Percentiles rank a stretch among this genome's conserved stretches.
phyloP scores from a whole-genome alignment of 2,113 vertebrate species.

The Parus major region DNA sequence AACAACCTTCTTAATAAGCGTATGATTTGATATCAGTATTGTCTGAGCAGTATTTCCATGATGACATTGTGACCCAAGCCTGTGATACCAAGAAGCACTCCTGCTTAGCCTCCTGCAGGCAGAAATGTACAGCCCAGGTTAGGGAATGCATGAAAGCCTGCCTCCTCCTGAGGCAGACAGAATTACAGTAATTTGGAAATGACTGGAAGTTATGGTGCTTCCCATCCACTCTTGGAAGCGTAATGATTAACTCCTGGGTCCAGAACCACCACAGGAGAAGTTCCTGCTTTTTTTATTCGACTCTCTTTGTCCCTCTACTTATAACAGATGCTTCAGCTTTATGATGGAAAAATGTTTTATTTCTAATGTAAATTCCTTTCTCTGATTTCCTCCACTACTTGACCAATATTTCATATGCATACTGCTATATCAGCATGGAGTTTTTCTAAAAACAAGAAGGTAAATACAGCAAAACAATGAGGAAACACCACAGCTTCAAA shows the following conservation, averaged over 20 bases:
- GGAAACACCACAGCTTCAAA: not conserved
- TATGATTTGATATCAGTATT: not conserved
- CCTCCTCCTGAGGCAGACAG: not conserved
- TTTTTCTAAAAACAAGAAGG: not conserved
- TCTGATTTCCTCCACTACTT: not conserved
- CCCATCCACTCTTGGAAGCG: not conserved
- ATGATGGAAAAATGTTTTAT: not conserved
- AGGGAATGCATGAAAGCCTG: not conserved
- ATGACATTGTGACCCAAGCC: not conserved
- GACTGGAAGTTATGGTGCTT: not conserved
- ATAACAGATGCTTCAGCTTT: not conserved
- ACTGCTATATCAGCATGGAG: not conserved
- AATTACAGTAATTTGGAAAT: not conserved
- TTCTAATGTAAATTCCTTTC: not conserved
- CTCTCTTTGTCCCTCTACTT: not conserved
- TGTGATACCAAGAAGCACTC: not conserved
- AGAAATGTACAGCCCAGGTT: not conserved
- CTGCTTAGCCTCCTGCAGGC: not conserved
- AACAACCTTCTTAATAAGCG: rapidly evolving
- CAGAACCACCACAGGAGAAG: not conserved
- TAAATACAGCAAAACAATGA: not conserved
- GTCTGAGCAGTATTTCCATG: not conserved
- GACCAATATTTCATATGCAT: not conserved
- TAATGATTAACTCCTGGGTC: not conserved
- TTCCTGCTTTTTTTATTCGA: not conserved